These are phyloP conservation scores for Hydraecia micacea DNA, from an alignment of 2,888 invertebrate species.

Conservation along the genomic window DNA sequence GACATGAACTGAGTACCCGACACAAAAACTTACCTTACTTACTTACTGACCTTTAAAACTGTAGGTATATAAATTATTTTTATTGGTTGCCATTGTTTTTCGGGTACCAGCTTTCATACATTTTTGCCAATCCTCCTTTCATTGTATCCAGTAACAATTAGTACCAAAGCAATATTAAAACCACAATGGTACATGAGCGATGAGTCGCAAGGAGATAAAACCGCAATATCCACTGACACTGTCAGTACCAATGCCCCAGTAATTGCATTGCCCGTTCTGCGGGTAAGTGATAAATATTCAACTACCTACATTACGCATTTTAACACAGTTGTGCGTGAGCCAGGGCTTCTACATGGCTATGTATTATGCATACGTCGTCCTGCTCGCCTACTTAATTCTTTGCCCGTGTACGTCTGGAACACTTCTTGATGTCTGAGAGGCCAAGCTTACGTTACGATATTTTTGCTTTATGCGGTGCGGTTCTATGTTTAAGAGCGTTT, in stretches of 20 bases:
- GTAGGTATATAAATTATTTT: no score
- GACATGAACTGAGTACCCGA: no score
- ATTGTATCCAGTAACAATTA: constrained; percentile 23
- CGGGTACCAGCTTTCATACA: no score
- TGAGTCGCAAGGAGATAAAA: constrained; percentile 53
- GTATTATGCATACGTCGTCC: constrained; percentile 39
- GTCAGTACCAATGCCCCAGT: constrained; percentile 26
- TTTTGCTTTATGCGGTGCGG: background rate
- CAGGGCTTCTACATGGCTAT: constrained; percentile 18
- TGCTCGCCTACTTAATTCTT: constrained; percentile 16
- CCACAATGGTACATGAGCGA: constrained; percentile 45
- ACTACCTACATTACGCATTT: constrained; percentile 51
- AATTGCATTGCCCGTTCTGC: constrained; percentile 48
- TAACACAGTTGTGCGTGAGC: constrained; percentile 39
- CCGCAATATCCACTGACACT: constrained; percentile 47
- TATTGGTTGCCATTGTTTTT: no score
- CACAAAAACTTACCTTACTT: no score
- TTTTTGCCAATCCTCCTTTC: no score
- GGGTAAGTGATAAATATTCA: constrained; percentile 53
- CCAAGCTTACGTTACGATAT: background rate
- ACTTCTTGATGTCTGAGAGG: constrained; percentile 11
- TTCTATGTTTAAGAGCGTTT: no score
- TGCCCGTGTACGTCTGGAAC: constrained; percentile 1
- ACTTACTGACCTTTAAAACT: no score
- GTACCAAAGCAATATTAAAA: constrained; percentile 37